phyloP scores from a whole-genome alignment of 1,140 invertebrate species.

The Lutraria rhynchaena region DNA sequence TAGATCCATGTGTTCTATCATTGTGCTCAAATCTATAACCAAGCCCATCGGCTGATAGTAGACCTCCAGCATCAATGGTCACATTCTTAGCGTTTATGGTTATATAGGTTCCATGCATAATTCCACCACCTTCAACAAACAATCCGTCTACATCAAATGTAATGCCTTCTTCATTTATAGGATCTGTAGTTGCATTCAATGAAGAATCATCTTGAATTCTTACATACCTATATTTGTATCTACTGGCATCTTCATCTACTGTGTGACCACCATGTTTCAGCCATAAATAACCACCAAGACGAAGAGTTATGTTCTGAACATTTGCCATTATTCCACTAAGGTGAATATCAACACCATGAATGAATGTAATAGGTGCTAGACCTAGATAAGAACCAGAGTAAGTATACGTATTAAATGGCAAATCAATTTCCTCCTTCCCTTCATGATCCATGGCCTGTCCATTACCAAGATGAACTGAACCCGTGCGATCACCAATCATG shows the following conservation, averaged over 20 bases:
- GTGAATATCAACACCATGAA: conserved; percentile 76
- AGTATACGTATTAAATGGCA: conserved; percentile 71
- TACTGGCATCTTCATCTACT: conserved; percentile 51
- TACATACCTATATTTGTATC: conserved; percentile 67
- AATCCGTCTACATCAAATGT: conserved; percentile 61
- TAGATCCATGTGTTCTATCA: conserved; percentile 60
- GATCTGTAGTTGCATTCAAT: conserved; percentile 71
- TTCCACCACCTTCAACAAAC: conserved; percentile 73
- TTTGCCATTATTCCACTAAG: conserved; percentile 70
- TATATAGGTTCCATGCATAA: conserved; percentile 68
- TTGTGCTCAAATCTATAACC: conserved; percentile 69
- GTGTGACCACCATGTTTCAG: conserved; percentile 75
- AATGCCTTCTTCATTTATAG: conserved; percentile 71
- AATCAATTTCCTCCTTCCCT: conserved; percentile 67
- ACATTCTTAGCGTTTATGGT: conserved; percentile 69
- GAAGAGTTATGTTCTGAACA: conserved; percentile 71
- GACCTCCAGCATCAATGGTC: conserved; percentile 71
- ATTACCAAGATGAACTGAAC: conserved; percentile 68
- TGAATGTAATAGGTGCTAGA: conserved; percentile 70
- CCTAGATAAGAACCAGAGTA: conserved; percentile 68
- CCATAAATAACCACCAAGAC: conserved; percentile 75
- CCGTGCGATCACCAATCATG: conserved; percentile 75
- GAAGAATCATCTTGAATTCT: conserved; percentile 72
- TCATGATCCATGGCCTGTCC: conserved; percentile 66
- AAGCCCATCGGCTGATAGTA: conserved; percentile 66